Evolutionary conservation across 64 coral and sea anemone species (phyloP), one percentile per base, ranked within the genome.

Genomic region (Trachythela sp.): DNA sequence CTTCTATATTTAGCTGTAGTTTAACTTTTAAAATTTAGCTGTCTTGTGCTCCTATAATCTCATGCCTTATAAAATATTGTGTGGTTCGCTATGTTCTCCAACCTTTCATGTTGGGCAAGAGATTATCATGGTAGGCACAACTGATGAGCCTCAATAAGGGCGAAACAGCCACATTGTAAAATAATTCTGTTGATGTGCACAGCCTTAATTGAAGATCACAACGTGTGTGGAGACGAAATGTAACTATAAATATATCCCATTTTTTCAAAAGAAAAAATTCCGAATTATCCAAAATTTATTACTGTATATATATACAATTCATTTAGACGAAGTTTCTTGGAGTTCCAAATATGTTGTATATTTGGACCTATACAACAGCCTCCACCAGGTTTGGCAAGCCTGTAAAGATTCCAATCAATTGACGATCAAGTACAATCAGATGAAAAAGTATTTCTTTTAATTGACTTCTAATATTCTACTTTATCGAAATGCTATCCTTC

Each of bases 391-490:
- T 1, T 72, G 68, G 68, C 24, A 35, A 35, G 33, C 26, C 13
- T 72, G 68, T 35, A 14, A n/a, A 13, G 68, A 72, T 35, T 35
- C 68, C 3, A 72, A 35, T 29, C 68, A 72, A 72, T 35, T 72
- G 26, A 72, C 68, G 17, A 10, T 72, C 17, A 72, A 35, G 33
- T 72, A 31, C 33, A 72, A n/a, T 1, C 68, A 72, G 26, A 72
- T 72, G 68, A 72, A 72, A 72, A 72, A 72, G 68, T 72, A 72
- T 72, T 72, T 27, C 68, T 13, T 22, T 72, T n/a, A 35, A 72
- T 31, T 72, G 29, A 10, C 26, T 35, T 14, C 29, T 72, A 52
- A 20, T 52, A 52, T 1, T 52, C 49, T 52, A 8, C 13, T 52
- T 52, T 52, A 52, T 52, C n/a, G n/a, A n/a, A n/a, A n/a, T n/a